A percentile compares a stretch with the other conserved stretches of the same genome.
These are phyloP conservation scores for Bimastos eiseni DNA, from an alignment of 2,888 invertebrate genomes.

Conservation along the genomic window DNA sequence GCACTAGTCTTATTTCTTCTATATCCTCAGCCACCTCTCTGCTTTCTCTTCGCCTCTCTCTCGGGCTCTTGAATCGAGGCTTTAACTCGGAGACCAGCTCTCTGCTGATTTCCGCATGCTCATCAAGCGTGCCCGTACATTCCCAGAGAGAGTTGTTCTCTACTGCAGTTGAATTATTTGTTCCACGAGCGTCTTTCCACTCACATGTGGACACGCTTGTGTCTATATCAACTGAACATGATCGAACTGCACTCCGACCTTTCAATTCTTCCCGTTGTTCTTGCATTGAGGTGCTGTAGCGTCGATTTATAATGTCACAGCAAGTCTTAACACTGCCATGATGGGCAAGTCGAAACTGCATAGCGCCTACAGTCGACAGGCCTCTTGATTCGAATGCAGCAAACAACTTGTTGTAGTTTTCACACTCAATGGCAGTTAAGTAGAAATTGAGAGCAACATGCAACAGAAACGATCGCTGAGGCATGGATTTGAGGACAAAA, in stretches of 20 bases:
- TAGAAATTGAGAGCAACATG: conserved; percentile 1
- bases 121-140: neutral
- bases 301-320: neutral
- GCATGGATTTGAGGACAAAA: neutral
- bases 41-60: neutral
- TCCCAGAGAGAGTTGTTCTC: neutral
- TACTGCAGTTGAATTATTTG: neutral
- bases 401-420: neutral
- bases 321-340: neutral
- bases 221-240: neutral
- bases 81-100: neutral
- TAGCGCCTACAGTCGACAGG: neutral
- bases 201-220: neutral
- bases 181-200: neutral
- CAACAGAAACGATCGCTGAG: neutral
- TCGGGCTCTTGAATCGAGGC: neutral
- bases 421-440: neutral
- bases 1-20: neutral
- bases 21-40: neutral
- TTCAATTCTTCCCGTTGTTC: neutral
- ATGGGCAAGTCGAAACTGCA: neutral
- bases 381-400: neutral
- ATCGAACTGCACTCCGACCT: neutral
- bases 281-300: neutral
- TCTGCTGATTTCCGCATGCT: neutral